phyloP scores from a whole-genome alignment of 2,888 invertebrate species.

The Agelastica alni region DNA sequence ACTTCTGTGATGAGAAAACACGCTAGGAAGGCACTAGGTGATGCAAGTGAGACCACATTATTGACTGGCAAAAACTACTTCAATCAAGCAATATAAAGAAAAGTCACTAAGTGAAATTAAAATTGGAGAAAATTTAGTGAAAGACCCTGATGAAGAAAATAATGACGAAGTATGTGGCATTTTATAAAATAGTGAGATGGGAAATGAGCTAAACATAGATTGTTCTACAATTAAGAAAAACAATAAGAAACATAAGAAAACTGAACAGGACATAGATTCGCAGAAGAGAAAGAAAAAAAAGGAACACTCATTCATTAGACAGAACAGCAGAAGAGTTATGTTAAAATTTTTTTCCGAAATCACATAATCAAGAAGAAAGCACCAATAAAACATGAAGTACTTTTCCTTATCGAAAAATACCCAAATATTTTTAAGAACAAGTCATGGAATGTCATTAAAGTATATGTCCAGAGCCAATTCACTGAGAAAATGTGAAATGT shows the following conservation, averaged over 20 bases:
- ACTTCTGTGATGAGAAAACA: too few relatives aligned
- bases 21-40: too few relatives aligned
- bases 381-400: constrained; percentile 4
- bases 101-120: constrained; percentile 15
- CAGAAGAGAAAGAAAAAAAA: background rate
- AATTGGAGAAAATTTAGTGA: constrained; percentile 4
- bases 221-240: background rate
- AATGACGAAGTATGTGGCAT: constrained; percentile 2
- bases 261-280: background rate
- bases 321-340: background rate
- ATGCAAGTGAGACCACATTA: constrained; percentile 18
- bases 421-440: constrained; percentile 3
- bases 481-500: too few relatives aligned
- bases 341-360: constrained; percentile 4
- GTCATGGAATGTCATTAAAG: constrained; percentile 4
- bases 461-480: constrained; percentile 4
- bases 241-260: background rate
- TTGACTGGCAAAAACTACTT: constrained; percentile 8
- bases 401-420: constrained; percentile 2
- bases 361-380: too few relatives aligned
- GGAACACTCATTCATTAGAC: background rate
- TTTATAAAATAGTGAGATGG: too few relatives aligned
- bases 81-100: too few relatives aligned
- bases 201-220: too few relatives aligned
- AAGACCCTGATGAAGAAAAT: background rate